phyloP scores from a whole-genome alignment of 2,113 vertebrate genomes.

The Pongo abelii region DNA sequence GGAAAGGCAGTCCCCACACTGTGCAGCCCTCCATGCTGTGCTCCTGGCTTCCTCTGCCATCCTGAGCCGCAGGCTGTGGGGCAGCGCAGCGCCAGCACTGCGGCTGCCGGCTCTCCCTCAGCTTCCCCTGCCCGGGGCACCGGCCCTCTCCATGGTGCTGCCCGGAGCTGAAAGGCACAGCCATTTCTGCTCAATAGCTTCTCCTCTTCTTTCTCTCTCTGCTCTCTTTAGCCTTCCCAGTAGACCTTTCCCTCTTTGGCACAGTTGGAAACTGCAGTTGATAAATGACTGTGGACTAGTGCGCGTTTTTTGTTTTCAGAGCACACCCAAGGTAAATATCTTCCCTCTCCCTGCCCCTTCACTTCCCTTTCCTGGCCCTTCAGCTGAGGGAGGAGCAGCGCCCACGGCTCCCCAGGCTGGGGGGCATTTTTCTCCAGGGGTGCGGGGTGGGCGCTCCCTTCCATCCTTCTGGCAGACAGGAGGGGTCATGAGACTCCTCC shows the following conservation, averaged over 20 bases:
- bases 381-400: background rate
- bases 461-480: background rate
- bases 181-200: background rate
- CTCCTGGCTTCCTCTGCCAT: background rate
- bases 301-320: slow-evolving; percentile 78
- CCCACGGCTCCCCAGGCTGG: background rate
- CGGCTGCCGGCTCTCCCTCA: accelerated
- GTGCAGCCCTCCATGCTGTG: background rate
- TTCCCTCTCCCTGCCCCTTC: background rate
- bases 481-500: background rate
- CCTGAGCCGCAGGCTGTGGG: background rate
- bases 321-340: slow-evolving; percentile 79
- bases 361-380: background rate
- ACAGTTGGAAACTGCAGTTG: slow-evolving; percentile 94
- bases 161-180: background rate
- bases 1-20: background rate
- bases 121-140: too few relatives aligned
- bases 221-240: slow-evolving; percentile 86
- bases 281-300: slow-evolving; percentile 80
- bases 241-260: slow-evolving; percentile 92
- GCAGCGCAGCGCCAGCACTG: background rate
- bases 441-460: background rate
- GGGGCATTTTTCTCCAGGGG: background rate
- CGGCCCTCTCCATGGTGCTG: accelerated
- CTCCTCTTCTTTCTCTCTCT: slow-evolving; percentile 59